phyloP scores from a whole-genome alignment of 2,888 invertebrate genomes.

The Criorhina ranunculi region DNA sequence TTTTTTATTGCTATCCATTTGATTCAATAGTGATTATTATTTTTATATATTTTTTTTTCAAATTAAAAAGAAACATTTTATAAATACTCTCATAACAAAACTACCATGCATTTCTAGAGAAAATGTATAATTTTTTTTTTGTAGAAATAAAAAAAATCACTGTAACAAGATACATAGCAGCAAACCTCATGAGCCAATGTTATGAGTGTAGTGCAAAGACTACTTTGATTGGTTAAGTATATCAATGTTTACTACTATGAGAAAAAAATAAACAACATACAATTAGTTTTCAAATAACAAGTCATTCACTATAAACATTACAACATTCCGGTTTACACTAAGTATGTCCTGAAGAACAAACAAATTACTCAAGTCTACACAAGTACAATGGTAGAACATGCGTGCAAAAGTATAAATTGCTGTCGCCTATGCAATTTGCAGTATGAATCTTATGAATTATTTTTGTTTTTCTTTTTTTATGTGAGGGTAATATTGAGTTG shows the following conservation, averaged over 20 bases:
- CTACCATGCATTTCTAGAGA: slow-evolving; percentile 72
- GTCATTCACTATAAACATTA: slow-evolving; percentile 73
- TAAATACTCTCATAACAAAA: slow-evolving; percentile 63
- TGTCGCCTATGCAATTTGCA: slow-evolving; percentile 70
- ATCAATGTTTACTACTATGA: slow-evolving; percentile 58
- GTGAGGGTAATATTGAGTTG: slow-evolving; percentile 6
- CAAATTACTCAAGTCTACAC: slow-evolving; percentile 48
- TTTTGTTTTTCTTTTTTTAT: slow-evolving; percentile 7
- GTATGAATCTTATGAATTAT: slow-evolving; percentile 36
- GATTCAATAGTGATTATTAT: slow-evolving; percentile 65
- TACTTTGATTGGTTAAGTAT: slow-evolving; percentile 52
- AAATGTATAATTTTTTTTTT: slow-evolving; percentile 16
- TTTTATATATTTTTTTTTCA: too few species aligned
- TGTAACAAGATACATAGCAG: slow-evolving; percentile 64
- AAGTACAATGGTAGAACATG: slow-evolving; percentile 69
- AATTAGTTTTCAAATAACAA: slow-evolving; percentile 45
- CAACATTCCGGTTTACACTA: slow-evolving; percentile 67
- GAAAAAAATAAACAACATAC: slow-evolving; percentile 62
- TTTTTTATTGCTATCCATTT: slow-evolving; percentile 42
- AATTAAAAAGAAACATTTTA: slow-evolving; percentile 31
- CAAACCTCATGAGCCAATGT: slow-evolving; percentile 69
- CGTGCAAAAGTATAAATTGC: slow-evolving; percentile 68
- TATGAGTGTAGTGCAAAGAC: slow-evolving; percentile 68
- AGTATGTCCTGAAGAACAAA: slow-evolving; percentile 57
- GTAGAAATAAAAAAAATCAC: slow-evolving; percentile 48